These are phyloP conservation scores for Theodoxus fluviatilis DNA, from an alignment of 2,888 invertebrate genomes.

Conservation along the genomic window DNA sequence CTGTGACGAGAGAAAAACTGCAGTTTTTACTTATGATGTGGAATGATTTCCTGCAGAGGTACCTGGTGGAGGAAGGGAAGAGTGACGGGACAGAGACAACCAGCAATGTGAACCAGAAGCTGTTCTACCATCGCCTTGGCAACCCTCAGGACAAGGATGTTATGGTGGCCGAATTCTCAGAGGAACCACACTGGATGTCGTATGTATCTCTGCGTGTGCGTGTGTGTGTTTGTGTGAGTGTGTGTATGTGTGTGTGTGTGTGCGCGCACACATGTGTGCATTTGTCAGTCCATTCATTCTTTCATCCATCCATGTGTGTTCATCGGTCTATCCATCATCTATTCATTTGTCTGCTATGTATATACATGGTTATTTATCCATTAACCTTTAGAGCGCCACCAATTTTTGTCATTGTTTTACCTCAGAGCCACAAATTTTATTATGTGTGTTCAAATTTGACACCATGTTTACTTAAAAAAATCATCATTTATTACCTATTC, in stretches of 20 bases:
- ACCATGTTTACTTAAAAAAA: too few species aligned
- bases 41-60: slow-evolving; percentile 74
- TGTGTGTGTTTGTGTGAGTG: background rate
- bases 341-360: too few species aligned
- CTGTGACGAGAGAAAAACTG: too few species aligned
- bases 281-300: background rate
- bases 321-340: background rate
- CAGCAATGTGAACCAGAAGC: slow-evolving; percentile 86
- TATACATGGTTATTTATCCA: too few species aligned
- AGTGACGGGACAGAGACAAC: slow-evolving; percentile 89
- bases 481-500: too few species aligned
- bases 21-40: too few species aligned
- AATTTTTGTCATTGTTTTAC: too few species aligned
- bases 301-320: background rate
- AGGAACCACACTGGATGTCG: slow-evolving; percentile 89
- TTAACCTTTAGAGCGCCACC: too few species aligned
- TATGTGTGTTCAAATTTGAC: too few species aligned
- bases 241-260: background rate
- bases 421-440: too few species aligned
- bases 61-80: slow-evolving; percentile 82
- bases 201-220: slow-evolving; percentile 67
- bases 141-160: slow-evolving; percentile 87
- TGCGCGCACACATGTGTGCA: background rate
- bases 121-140: slow-evolving; percentile 89
- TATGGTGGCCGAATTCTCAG: slow-evolving; percentile 85